phyloP scores from a whole-genome alignment of 2,888 invertebrate genomes.

The Meta bourneti region DNA sequence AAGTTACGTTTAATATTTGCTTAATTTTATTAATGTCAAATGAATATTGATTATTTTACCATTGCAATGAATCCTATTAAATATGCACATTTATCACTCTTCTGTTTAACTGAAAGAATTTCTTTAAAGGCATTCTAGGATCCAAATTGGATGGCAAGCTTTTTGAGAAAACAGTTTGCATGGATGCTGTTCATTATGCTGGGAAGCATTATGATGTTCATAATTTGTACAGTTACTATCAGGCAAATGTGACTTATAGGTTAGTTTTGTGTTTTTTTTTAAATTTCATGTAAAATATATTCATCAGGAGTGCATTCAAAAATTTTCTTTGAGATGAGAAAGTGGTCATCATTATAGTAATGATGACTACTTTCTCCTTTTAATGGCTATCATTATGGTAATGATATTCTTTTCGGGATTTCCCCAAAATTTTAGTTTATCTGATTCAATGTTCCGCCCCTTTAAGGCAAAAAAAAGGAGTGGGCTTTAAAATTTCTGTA shows the following conservation, averaged over 20 bases:
- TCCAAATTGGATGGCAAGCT: slow-evolving; percentile 80
- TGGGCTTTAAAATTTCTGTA: too few species aligned
- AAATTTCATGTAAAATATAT: too few species aligned
- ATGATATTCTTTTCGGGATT: too few species aligned
- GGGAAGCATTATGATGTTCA: slow-evolving; percentile 89
- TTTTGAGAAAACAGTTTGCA: slow-evolving; percentile 87
- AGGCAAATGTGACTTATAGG: slow-evolving; percentile 87
- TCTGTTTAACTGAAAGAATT: neutral
- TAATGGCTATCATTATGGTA: too few species aligned
- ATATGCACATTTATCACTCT: neutral
- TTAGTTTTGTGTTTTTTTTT: slow-evolving; percentile 76
- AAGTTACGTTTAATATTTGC: neutral
- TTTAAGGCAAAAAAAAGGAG: too few species aligned
- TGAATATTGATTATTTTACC: neutral
- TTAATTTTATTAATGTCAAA: neutral
- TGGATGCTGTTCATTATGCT: slow-evolving; percentile 87
- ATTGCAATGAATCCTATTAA: neutral
- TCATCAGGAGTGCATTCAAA: neutral
- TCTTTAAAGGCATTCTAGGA: slow-evolving; percentile 78
- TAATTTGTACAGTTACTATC: slow-evolving; percentile 88
- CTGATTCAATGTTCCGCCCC: too few species aligned
- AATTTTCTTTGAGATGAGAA: neutral
- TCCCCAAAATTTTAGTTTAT: neutral
- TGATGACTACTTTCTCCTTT: neutral
- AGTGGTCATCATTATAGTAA: neutral